A percentile compares a stretch with the other conserved stretches of the same genome.
Conservation (phyloP, 2,113 vertebrate species). For the Callorhinus ursinus region DNA sequence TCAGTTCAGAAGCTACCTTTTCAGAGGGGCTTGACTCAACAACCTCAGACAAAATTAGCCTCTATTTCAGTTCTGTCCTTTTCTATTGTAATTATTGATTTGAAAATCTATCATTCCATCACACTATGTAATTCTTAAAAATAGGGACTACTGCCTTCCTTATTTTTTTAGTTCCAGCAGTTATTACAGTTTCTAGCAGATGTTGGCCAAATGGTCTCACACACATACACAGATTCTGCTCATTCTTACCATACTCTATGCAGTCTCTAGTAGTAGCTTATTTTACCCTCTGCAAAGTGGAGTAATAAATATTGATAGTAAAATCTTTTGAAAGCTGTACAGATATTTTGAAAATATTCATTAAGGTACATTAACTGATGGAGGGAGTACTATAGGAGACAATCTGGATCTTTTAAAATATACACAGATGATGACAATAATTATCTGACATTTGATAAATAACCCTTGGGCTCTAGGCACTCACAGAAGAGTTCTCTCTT, state of each 20-base stretch:
- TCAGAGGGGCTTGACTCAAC: neutral
- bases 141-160: neutral
- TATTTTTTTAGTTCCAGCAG: neutral
- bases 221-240: neutral
- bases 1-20: neutral
- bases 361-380: neutral
- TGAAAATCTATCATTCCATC: neutral
- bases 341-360: neutral
- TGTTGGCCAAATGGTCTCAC: neutral
- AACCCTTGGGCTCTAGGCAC: neutral
- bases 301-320: constrained; percentile 29
- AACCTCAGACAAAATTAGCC: neutral
- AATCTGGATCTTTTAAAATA: neutral
- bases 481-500: neutral
- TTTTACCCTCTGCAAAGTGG: neutral
- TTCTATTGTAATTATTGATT: neutral
- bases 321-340: neutral
- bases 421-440: neutral
- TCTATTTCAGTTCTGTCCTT: neutral
- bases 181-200: neutral
- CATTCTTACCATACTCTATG: neutral
- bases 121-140: neutral
- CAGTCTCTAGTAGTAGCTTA: neutral
- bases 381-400: neutral
- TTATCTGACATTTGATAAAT: neutral